These are phyloP conservation scores for Lordiphosa fenestrarum DNA, from an alignment of 2,888 invertebrate species.

Conservation along the genomic window DNA sequence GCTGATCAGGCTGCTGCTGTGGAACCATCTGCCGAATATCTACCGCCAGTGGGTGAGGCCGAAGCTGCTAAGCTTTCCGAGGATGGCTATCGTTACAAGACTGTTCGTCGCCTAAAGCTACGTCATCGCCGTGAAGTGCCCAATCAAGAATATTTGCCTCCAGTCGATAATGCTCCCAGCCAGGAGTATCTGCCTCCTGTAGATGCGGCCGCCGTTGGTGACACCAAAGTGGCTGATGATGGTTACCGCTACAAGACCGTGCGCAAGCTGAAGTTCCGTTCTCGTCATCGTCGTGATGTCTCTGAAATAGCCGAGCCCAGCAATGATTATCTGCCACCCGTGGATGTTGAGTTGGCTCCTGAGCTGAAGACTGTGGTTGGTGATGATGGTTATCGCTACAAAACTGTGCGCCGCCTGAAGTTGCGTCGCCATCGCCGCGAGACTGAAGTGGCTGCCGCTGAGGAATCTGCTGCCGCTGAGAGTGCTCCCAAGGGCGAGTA, in stretches of 20 bases:
- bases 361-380: conserved; percentile 72
- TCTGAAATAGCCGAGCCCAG: conserved; percentile 67
- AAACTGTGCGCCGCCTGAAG: conserved; percentile 68
- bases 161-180: conserved; percentile 51
- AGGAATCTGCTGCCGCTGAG: conserved; percentile 38
- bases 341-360: conserved; percentile 69
- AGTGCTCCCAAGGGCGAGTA: conserved; percentile 62
- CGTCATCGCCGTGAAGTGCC: conserved; percentile 74
- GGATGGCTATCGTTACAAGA: conserved; percentile 74
- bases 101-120: conserved; percentile 63
- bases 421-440: conserved; percentile 75
- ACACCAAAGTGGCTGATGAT: conserved; percentile 73
- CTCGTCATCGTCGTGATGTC: conserved; percentile 78
- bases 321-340: conserved; percentile 67
- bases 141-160: conserved; percentile 75
- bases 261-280: conserved; percentile 74
- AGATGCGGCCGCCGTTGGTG: conserved; percentile 48
- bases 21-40: conserved; percentile 68
- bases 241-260: conserved; percentile 79
- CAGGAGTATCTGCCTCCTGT: conserved; percentile 74
- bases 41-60: conserved; percentile 63
- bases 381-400: conserved; percentile 72
- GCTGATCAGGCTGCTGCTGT: conserved; percentile 46
- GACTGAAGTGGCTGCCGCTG: conserved; percentile 47
- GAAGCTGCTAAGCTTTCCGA: conserved; percentile 58